These are phyloP conservation scores for Mus spicilegus DNA, from an alignment of 2,113 vertebrate species.

Conservation along the genomic window DNA sequence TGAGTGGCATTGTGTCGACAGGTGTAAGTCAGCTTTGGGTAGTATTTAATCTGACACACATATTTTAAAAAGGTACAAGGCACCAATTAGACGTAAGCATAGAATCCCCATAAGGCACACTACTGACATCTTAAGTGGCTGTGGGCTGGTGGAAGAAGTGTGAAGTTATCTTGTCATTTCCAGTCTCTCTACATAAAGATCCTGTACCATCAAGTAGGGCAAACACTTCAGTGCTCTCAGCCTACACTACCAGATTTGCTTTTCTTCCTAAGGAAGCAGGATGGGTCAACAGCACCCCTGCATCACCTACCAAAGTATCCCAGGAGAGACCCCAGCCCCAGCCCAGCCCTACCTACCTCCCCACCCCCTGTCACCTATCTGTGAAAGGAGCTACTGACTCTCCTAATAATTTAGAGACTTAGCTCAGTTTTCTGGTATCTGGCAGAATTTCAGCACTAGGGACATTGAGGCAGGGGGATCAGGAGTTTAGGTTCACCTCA, in stretches of 20 bases:
- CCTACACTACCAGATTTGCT: accelerated
- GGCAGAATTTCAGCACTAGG: neutral
- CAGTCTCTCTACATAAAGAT: neutral
- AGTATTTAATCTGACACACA: neutral
- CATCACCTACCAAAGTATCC: neutral
- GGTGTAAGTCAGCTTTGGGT: neutral
- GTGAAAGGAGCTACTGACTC: neutral
- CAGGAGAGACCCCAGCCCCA: neutral
- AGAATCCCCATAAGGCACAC: neutral
- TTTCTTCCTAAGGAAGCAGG: neutral
- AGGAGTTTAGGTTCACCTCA: too few relatives aligned
- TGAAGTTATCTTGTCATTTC: neutral
- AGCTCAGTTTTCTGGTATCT: neutral
- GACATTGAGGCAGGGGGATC: neutral
- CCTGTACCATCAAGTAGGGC: neutral
- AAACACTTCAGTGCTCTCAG: accelerated
- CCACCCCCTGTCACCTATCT: neutral
- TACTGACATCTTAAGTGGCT: neutral
- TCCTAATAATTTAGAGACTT: neutral
- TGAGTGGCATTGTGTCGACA: neutral
- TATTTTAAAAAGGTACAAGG: neutral
- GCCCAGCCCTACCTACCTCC: too few relatives aligned
- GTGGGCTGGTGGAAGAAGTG: neutral
- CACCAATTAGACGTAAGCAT: neutral
- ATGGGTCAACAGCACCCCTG: neutral